Conservation (phyloP, 1,140 invertebrate species). For the Listronotus bonariensis region DNA sequence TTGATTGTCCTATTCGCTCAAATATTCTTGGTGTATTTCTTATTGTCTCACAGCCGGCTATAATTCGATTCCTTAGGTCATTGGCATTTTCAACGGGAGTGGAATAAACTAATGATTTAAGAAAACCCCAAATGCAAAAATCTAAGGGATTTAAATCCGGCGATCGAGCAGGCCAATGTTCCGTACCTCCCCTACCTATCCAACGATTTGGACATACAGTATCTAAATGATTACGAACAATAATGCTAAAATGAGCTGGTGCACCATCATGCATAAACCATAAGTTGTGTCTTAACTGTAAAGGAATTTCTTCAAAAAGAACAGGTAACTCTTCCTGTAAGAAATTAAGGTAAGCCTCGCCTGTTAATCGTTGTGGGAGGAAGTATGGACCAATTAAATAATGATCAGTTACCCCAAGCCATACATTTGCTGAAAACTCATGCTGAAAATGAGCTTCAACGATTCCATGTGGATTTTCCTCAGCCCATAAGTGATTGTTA, state of each 20-base stretch:
- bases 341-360: constrained; percentile 47
- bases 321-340: constrained; percentile 43
- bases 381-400: constrained; percentile 51
- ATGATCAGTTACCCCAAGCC: constrained; percentile 49
- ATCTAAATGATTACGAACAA: constrained; percentile 45
- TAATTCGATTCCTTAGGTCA: background rate
- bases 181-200: constrained; percentile 48
- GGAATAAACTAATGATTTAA: constrained; percentile 42
- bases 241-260: constrained; percentile 31
- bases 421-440: constrained; percentile 52
- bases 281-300: constrained; percentile 37
- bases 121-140: constrained; percentile 48
- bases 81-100: too few relatives aligned
- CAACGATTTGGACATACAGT: constrained; percentile 41
- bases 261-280: constrained; percentile 42
- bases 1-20: constrained; percentile 18
- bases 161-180: constrained; percentile 48
- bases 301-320: constrained; percentile 42
- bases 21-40: constrained; percentile 15
- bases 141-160: constrained; percentile 30
- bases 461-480: constrained; percentile 53
- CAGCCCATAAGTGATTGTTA: constrained; percentile 53
- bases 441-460: constrained; percentile 50
- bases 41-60: constrained; percentile 3
- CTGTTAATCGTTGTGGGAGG: constrained; percentile 46